Conservation (phyloP, 2,797 vertebrate genomes). For the Chrysocyon brachyurus region DNA sequence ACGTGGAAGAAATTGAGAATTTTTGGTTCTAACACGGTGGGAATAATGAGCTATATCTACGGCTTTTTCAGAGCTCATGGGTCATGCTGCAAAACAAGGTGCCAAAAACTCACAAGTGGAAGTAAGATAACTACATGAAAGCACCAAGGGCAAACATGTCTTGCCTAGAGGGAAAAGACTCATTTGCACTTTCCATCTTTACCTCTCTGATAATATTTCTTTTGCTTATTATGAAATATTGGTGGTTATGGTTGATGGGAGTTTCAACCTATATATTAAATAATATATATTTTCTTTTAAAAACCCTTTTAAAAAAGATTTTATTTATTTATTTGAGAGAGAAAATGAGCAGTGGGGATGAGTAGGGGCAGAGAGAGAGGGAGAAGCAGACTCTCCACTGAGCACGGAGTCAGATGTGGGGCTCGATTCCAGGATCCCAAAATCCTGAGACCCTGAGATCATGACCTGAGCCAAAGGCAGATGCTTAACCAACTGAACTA, state of each 20-base stretch:
- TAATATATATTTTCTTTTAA: not conserved
- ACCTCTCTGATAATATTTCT: not conserved
- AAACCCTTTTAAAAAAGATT: not conserved
- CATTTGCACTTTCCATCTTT: not conserved
- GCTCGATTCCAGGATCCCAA: not conserved
- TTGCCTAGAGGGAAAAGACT: not conserved
- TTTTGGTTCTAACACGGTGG: slow-evolving; percentile 11
- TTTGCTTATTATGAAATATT: not conserved
- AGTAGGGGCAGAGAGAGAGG: not conserved
- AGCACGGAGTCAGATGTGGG: not conserved
- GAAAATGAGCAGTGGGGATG: fast-evolving
- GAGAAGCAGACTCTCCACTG: not conserved
- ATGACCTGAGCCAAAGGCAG: not conserved
- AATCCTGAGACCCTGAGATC: not conserved
- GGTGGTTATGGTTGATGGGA: not conserved
- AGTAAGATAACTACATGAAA: not conserved
- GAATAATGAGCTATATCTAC: not conserved
- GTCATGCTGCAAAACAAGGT: slow-evolving; percentile 8
- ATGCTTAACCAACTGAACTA: not conserved
- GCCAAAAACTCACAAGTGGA: slow-evolving; percentile 49
- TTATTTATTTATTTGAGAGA: not conserved
- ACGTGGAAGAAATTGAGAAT: slow-evolving; percentile 1
- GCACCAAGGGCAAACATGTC: not conserved
- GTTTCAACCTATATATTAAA: not conserved
- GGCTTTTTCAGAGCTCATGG: slow-evolving; percentile 4